Conservation (phyloP, 2,888 invertebrate genomes). For the Heliothis peltigera region DNA sequence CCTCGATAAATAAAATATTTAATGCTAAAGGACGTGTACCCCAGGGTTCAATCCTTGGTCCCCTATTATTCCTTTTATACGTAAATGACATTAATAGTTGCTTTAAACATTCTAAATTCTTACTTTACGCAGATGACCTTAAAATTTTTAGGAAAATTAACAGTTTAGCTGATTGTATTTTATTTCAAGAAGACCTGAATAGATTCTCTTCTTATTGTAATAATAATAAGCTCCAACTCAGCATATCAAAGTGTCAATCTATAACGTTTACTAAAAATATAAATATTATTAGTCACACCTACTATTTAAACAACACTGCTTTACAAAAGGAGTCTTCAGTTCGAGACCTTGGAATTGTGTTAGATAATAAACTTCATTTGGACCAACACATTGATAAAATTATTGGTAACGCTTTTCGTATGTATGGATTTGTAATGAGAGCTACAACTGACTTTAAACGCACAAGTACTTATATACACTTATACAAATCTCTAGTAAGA, state of each 20-base stretch:
- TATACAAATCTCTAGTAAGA: no score
- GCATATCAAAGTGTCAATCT: not conserved
- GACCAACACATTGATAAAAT: no score
- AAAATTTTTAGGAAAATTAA: not conserved
- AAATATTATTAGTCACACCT: not conserved
- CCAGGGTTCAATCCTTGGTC: not conserved
- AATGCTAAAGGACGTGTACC: no score
- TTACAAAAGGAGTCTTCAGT: no score
- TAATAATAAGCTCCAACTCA: not conserved
- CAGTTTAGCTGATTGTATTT: not conserved
- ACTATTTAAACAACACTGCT: not conserved
- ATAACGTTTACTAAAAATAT: not conserved
- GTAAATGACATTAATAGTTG: not conserved
- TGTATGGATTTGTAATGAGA: no score
- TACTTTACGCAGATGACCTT: not conserved
- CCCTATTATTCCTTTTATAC: not conserved
- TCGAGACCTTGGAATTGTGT: not conserved
- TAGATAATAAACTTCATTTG: not conserved
- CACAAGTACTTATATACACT: no score
- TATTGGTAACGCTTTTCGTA: no score
- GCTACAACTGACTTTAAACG: no score
- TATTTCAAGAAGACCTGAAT: no score
- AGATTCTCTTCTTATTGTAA: not conserved
- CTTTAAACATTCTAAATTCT: no score
- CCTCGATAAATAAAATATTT: no score